Conservation (phyloP, 2,888 invertebrate species). For the Nymphalis urticae region DNA sequence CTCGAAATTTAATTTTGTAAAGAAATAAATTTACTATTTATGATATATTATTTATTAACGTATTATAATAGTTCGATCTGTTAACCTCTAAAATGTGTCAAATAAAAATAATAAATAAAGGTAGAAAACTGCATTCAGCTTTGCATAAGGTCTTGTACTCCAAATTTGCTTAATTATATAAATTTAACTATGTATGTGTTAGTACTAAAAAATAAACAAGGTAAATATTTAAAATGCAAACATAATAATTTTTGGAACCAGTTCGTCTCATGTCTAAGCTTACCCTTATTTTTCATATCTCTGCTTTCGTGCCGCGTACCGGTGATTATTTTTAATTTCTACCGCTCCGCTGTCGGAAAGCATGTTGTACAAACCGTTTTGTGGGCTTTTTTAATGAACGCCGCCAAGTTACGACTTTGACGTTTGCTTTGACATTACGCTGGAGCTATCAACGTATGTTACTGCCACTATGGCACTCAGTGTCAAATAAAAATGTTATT, state of each 20-base stretch:
- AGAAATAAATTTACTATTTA: too few relatives aligned
- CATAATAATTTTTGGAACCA: conserved; percentile 7
- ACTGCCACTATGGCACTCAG: conserved; percentile 40
- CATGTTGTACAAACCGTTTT: conserved; percentile 65
- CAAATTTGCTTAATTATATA: too few relatives aligned
- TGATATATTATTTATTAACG: too few relatives aligned
- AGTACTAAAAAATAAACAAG: background rate
- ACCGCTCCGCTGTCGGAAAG: conserved; percentile 61
- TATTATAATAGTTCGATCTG: too few relatives aligned
- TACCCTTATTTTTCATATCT: conserved; percentile 70
- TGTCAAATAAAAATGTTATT: conserved; percentile 43
- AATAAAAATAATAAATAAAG: too few relatives aligned
- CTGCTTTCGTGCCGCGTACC: conserved; percentile 57
- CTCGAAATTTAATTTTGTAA: too few relatives aligned
- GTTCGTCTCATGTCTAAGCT: conserved; percentile 26
- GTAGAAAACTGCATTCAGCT: too few relatives aligned
- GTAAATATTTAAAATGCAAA: background rate
- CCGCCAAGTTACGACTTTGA: conserved; percentile 58
- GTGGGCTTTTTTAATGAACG: conserved; percentile 60
- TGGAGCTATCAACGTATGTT: conserved; percentile 41
- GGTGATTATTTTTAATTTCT: conserved; percentile 73
- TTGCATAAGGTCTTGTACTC: too few relatives aligned
- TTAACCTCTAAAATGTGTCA: too few relatives aligned
- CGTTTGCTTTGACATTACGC: conserved; percentile 55
- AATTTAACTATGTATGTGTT: background rate